Evolutionary conservation across 1,140 invertebrate genomes (phyloP).

Genomic region (Camponotus pennsylvanicus): DNA sequence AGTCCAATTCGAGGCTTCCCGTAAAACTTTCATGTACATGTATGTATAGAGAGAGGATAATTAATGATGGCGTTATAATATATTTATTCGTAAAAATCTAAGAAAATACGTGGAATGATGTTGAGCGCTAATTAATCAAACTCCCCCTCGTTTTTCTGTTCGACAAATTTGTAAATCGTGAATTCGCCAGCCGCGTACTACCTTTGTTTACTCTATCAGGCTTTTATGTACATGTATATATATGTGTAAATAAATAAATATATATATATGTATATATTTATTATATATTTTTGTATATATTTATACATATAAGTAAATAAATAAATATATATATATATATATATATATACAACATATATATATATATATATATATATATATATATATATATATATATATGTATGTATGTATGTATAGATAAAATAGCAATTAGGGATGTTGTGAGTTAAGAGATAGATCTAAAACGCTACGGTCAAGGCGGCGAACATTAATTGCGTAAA

Average conservation of each 20-base stretch:
- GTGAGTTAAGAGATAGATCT: constrained; percentile 45
- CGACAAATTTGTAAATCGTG: constrained; percentile 4
- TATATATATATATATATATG: no score
- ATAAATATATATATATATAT: no score
- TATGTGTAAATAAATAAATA: no score
- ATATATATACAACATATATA: no score
- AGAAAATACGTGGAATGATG: not conserved
- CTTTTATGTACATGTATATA: constrained; percentile 7
- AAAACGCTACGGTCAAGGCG: constrained; percentile 39
- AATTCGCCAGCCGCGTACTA: constrained; percentile 17
- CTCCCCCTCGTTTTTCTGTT: not conserved
- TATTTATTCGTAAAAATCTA: constrained; percentile 28
- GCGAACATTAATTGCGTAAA: constrained; percentile 62
- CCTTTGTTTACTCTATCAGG: constrained; percentile 42
- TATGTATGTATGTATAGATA: not conserved
- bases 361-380: not conserved
- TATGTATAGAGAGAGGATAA: constrained; percentile 1
- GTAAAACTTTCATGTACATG: not conserved
- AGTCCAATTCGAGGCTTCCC: constrained; percentile 9
- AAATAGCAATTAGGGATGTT: constrained; percentile 23
- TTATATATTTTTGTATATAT: no score
- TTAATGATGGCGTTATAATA: constrained; percentile 19
- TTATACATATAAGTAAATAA: no score
- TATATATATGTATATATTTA: no score
- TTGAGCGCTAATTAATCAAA: constrained; percentile 30